Percentiles rank a stretch among this genome's conserved stretches.
phyloP scores from a whole-genome alignment of 1,140 invertebrate species.

The Paraescarpia echinospica region DNA sequence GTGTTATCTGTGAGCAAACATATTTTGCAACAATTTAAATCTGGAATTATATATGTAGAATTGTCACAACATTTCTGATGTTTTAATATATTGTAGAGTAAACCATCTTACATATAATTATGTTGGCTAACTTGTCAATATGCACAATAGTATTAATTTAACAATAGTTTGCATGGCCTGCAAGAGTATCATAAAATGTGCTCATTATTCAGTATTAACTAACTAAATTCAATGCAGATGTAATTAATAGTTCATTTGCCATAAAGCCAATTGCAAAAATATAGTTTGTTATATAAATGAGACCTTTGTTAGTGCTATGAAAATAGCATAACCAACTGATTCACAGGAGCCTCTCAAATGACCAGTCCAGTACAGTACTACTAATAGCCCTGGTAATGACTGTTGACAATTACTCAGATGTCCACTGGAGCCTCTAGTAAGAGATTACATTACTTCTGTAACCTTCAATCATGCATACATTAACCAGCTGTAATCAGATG shows the following conservation, averaged over 20 bases:
- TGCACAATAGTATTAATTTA: not conserved
- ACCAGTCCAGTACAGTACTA: not conserved
- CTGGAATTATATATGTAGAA: too few relatives aligned
- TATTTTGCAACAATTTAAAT: too few relatives aligned
- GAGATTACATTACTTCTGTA: not conserved
- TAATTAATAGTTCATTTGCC: too few relatives aligned
- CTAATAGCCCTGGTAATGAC: not conserved
- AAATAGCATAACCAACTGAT: not conserved
- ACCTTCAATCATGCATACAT: not conserved
- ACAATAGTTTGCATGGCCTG: not conserved
- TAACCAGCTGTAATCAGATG: not conserved
- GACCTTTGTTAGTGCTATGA: not conserved
- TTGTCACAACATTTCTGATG: too few relatives aligned
- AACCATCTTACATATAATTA: not conserved
- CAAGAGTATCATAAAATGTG: not conserved
- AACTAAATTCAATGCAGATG: too few relatives aligned
- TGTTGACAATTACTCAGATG: not conserved
- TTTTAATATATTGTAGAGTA: too few relatives aligned
- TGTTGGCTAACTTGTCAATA: not conserved
- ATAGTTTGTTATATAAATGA: not conserved
- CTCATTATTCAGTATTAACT: not conserved
- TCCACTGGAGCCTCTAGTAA: not conserved
- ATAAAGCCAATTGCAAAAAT: too few relatives aligned
- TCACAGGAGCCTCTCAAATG: not conserved
- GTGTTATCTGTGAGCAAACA: too few relatives aligned